phyloP scores from a whole-genome alignment of 37 sponge, comb jelly and placozoan species.

The Beroe forskalii region DNA sequence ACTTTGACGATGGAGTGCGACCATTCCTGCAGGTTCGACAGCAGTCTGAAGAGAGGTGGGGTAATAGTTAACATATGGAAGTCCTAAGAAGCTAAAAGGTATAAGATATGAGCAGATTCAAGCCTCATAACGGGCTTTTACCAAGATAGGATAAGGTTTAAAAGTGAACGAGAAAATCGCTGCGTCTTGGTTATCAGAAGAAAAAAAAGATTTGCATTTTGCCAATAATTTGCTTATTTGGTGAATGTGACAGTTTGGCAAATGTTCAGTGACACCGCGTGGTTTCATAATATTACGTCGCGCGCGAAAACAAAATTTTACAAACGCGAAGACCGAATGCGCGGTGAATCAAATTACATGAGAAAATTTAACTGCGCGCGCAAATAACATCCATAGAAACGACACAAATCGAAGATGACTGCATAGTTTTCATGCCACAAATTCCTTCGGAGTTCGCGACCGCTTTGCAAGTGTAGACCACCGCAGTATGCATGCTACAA shows the following conservation, averaged over 20 bases:
- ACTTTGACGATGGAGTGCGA: constrained; percentile 16
- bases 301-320: neutral
- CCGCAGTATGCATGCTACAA: neutral
- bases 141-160: too few relatives aligned
- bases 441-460: neutral
- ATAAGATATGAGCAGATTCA: too few relatives aligned
- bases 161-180: too few relatives aligned
- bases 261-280: too few relatives aligned
- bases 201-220: too few relatives aligned
- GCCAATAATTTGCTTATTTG: too few relatives aligned
- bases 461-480: neutral
- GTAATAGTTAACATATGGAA: neutral
- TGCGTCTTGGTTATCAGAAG: too few relatives aligned
- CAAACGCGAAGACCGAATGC: neutral
- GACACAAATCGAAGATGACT: constrained; percentile 50
- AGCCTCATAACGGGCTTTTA: too few relatives aligned
- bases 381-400: constrained; percentile 54
- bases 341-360: neutral
- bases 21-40: constrained; percentile 54
- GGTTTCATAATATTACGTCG: too few relatives aligned
- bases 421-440: neutral
- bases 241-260: too few relatives aligned
- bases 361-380: too few relatives aligned
- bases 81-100: too few relatives aligned
- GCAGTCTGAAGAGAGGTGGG: neutral